A percentile compares a stretch with the other conserved stretches of the same genome.
These are phyloP conservation scores for Oceanites oceanicus DNA, from an alignment of 2,113 vertebrate genomes.

Conservation along the genomic window DNA sequence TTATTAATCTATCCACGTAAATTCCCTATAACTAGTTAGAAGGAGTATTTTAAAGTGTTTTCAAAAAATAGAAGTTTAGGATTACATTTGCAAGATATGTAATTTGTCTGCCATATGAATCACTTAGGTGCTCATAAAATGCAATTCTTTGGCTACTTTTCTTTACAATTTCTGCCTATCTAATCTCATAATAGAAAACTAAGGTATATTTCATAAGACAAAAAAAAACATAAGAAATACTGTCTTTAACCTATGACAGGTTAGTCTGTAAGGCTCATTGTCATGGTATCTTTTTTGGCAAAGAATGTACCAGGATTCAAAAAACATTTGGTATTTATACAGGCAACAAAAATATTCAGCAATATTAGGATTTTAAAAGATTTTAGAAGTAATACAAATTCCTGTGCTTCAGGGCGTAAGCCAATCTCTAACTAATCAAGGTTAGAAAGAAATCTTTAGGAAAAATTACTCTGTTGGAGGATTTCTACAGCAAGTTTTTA, in stretches of 20 bases:
- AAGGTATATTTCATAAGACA: neutral
- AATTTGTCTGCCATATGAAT: neutral
- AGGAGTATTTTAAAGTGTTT: neutral
- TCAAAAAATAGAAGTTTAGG: neutral
- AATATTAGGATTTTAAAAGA: neutral
- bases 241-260: neutral
- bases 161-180: neutral
- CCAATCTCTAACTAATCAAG: slow-evolving; percentile 5
- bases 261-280: neutral
- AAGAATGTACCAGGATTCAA: neutral
- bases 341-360: neutral
- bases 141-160: neutral
- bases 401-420: neutral
- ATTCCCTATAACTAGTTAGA: neutral
- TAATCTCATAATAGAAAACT: neutral
- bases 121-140: neutral
- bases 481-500: neutral
- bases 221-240: neutral
- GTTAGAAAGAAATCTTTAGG: neutral
- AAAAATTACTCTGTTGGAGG: neutral
- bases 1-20: neutral
- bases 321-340: neutral
- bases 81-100: neutral
- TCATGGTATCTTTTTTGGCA: neutral
- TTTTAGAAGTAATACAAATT: neutral